Evolutionary conservation across 1,140 invertebrate genomes (phyloP).

Genomic region (Drosophila takahashii): DNA sequence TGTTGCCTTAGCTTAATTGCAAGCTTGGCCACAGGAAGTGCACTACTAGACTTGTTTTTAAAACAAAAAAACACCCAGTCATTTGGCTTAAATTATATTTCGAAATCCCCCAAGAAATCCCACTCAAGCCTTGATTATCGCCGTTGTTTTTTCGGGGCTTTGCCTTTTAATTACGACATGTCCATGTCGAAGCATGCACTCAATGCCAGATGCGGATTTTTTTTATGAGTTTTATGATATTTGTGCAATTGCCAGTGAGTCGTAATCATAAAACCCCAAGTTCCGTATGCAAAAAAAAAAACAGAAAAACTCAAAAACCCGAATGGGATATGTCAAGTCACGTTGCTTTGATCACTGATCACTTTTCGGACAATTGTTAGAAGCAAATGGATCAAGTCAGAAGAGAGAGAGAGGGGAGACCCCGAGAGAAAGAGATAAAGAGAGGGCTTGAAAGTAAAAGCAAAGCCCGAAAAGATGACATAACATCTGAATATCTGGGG

Average conservation of each 20-base stretch:
- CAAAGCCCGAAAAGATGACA: slow-evolving; percentile 34
- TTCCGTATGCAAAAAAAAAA: slow-evolving; percentile 41
- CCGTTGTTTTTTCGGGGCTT: slow-evolving; percentile 33
- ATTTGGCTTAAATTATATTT: slow-evolving; percentile 12
- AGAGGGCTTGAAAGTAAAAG: slow-evolving; percentile 44
- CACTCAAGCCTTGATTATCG: slow-evolving; percentile 29
- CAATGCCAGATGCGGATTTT: slow-evolving; percentile 44
- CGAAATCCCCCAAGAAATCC: slow-evolving; percentile 20
- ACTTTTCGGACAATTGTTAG: slow-evolving; percentile 36
- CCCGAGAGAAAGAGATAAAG: neutral
- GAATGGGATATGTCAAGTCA: slow-evolving; percentile 34
- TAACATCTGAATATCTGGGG: slow-evolving; percentile 16
- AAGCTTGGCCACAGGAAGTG: slow-evolving; percentile 19
- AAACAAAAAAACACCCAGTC: slow-evolving; percentile 9
- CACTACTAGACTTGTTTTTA: neutral
- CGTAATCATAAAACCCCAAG: slow-evolving; percentile 13
- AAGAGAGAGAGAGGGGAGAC: no score
- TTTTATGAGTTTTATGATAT: slow-evolving; percentile 43
- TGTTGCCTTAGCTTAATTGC: slow-evolving; percentile 14
- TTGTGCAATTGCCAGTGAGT: slow-evolving; percentile 36
- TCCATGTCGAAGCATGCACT: slow-evolving; percentile 40
- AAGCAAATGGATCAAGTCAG: slow-evolving; percentile 35
- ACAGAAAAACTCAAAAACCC: neutral
- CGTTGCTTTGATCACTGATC: slow-evolving; percentile 24
- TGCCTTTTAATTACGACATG: slow-evolving; percentile 45